These are phyloP conservation scores for Rhombomys opimus DNA, from an alignment of 2,113 vertebrate species.

Conservation along the genomic window DNA sequence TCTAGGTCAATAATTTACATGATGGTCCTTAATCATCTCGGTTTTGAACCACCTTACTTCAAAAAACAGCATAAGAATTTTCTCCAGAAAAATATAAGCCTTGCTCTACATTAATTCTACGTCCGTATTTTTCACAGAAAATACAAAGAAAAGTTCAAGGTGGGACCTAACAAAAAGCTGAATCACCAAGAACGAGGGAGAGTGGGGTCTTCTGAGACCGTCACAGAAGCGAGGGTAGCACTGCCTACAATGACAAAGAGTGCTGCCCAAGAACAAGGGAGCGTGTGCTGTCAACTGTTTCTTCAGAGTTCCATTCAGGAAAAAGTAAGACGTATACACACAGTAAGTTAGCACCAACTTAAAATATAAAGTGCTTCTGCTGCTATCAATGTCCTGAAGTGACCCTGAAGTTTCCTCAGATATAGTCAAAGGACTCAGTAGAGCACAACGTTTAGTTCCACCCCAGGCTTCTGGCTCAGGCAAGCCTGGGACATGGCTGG, in stretches of 20 bases:
- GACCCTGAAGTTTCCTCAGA: not conserved
- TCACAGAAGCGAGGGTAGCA: not conserved
- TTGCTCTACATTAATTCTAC: not conserved
- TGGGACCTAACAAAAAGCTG: not conserved
- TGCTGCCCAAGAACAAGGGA: not conserved
- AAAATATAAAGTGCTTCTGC: not conserved
- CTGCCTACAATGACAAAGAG: not conserved
- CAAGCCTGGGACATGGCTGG: not conserved
- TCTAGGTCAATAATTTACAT: not conserved
- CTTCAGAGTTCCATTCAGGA: not conserved
- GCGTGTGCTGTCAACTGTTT: not conserved
- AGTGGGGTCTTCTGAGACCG: not conserved
- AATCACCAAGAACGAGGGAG: not conserved
- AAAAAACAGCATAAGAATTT: constrained; percentile 16
- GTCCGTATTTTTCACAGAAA: not conserved
- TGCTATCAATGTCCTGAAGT: not conserved
- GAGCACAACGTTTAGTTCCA: not conserved
- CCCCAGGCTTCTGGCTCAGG: not conserved
- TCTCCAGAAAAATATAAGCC: not conserved
- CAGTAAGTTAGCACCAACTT: not conserved
- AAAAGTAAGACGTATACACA: not conserved
- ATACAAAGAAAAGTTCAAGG: not conserved
- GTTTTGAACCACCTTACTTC: not conserved
- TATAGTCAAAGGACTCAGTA: not conserved
- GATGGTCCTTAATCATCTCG: constrained; percentile 5